Base-by-base conservation (phyloP, 92 coral and sea anemone genomes). In the Porites rus region DNA sequence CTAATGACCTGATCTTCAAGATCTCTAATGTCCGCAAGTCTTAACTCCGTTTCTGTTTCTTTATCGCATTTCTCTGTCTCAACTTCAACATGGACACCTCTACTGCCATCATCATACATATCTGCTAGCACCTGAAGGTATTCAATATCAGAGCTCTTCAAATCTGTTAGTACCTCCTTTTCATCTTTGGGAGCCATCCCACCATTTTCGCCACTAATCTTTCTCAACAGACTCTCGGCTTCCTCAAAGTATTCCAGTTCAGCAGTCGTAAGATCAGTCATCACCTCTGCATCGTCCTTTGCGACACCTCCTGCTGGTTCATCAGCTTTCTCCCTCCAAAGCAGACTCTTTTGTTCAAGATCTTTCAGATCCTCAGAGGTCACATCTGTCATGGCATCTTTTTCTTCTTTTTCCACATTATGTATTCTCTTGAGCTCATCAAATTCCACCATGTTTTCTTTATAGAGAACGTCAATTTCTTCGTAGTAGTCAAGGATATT, bases 251-350 rank as follows among this genome's bases (percentile, higher is more conserved):
- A 66, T n/a, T 93, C 95, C 53, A 95, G 82, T 10, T 91, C 88
- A 12, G 89, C 84, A 18, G 89, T 82, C 5, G 98, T 88, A 28
- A 95, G 86, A n/a, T 95, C 96, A 21, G 96, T 95, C 90, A 93
- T 93, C 7, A 84, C 88, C 52, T 75, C 90, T 10, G 84, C 87
- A 74, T 89, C 87, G 1, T 68, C 83, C 53, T 74, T 66, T 56
- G 64, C 77, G 69, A 64, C 82, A 16, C 46, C 28, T 74, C 64
- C 65, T 14, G n/a, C 50, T 20, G 79, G 22, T 25, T 67, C 25
- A 18, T 24, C 25, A 46, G 10, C 73, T 65, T 51, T 63, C 73
- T 16, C 67, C 83, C 53, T 86, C 94, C 85, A 92, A 68, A 12
- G 72, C 1, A 25, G 59, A 59, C 65, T 64, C 31, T 63, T 64